Evolutionary conservation across 2,797 vertebrate genomes (phyloP).

Genomic region (Sardinella longiceps): DNA sequence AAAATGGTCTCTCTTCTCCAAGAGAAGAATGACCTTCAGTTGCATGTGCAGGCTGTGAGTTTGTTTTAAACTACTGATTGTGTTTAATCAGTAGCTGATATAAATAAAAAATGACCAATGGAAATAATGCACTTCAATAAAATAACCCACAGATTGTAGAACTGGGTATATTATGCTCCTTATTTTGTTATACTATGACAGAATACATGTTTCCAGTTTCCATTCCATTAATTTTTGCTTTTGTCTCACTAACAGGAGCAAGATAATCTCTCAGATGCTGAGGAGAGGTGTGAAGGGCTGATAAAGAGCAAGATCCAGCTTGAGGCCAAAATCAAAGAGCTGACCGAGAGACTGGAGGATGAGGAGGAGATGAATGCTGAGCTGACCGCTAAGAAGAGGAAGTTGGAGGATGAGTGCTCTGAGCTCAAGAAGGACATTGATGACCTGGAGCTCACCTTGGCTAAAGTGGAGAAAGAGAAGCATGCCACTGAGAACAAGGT

Average conservation of each 20-base stretch:
- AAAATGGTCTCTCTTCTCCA: conserved; percentile 74
- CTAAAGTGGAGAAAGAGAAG: conserved; percentile 90
- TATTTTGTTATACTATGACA: too few relatives aligned
- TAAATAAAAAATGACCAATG: neutral
- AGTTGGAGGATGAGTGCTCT: too few relatives aligned
- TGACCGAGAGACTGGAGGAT: conserved; percentile 78
- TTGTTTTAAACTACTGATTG: too few relatives aligned
- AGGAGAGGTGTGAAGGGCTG: conserved; percentile 86
- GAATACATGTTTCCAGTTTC: too few relatives aligned
- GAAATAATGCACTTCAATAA: neutral
- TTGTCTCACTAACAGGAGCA: conserved; percentile 74
- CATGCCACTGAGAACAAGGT: too few relatives aligned
- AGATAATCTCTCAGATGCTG: conserved; percentile 84
- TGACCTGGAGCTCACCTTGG: conserved; percentile 79
- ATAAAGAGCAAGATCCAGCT: conserved; percentile 86
- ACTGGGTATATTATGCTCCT: too few relatives aligned
- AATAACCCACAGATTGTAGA: too few relatives aligned
- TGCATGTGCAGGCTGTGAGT: conserved; percentile 66
- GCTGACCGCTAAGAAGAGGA: too few relatives aligned
- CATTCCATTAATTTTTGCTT: too few relatives aligned
- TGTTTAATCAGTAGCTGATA: too few relatives aligned
- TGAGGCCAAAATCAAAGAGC: conserved; percentile 83
- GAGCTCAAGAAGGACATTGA: conserved; percentile 88
- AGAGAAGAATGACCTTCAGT: conserved; percentile 72
- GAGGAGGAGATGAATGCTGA: too few relatives aligned